A percentile compares a stretch with the other conserved stretches of the same genome.
Conservation (phyloP, 1,140 invertebrate genomes). For the Helicorthomorpha holstii region DNA sequence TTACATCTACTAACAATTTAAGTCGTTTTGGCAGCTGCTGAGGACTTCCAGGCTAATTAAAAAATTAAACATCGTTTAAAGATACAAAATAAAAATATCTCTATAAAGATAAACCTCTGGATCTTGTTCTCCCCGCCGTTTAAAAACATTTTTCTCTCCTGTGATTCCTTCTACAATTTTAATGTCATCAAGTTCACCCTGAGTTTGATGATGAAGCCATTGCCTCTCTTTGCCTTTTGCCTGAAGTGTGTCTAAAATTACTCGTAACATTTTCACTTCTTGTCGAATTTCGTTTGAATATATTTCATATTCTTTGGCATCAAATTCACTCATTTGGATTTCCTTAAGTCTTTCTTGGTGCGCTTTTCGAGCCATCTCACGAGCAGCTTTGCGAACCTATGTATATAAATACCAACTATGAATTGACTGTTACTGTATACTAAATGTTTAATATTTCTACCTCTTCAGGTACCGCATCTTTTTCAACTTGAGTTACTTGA, state of each 20-base stretch:
- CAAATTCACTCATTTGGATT: constrained; percentile 89
- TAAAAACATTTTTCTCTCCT: constrained; percentile 82
- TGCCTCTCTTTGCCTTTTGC: constrained; percentile 85
- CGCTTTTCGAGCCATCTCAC: constrained; percentile 79
- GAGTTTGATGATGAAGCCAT: constrained; percentile 80
- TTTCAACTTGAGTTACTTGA: constrained; percentile 77
- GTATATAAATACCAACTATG: background rate
- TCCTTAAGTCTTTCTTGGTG: constrained; percentile 76
- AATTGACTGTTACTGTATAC: too few species aligned
- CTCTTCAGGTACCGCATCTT: constrained; percentile 74
- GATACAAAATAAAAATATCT: background rate
- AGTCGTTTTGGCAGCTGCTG: constrained; percentile 76
- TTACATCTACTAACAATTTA: constrained; percentile 78
- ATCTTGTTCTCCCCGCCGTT: constrained; percentile 52
- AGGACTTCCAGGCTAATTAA: constrained; percentile 48
- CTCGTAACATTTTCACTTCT: constrained; percentile 44
- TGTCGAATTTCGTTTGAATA: constrained; percentile 58
- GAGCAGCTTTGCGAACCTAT: constrained; percentile 59
- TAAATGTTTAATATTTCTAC: too few species aligned
- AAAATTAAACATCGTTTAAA: background rate
- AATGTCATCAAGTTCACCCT: constrained; percentile 85
- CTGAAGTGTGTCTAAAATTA: constrained; percentile 38
- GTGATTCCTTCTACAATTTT: constrained; percentile 89
- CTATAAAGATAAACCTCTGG: constrained; percentile 21
- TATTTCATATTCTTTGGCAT: constrained; percentile 69